Conservation (phyloP, 2,113 vertebrate genomes). For the Solea senegalensis region DNA sequence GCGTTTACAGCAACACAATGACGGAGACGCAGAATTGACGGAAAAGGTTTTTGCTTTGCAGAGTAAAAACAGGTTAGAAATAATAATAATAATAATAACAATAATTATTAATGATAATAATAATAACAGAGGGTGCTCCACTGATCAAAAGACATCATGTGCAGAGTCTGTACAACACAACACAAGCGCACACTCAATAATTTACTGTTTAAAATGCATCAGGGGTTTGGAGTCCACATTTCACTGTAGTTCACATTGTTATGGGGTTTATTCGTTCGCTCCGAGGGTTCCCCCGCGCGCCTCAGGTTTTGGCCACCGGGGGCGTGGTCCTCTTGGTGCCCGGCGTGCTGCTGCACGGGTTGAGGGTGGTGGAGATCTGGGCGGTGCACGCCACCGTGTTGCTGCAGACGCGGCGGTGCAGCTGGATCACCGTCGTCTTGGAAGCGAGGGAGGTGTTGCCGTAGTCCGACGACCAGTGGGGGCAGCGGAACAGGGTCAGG, state of each 20-base stretch:
- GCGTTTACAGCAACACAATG: constrained; percentile 30
- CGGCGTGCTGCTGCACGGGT: constrained; percentile 38
- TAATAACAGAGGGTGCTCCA: not conserved
- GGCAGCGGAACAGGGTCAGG: constrained; percentile 81
- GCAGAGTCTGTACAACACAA: constrained; percentile 12
- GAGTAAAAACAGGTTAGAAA: not conserved
- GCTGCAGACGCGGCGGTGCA: constrained; percentile 72
- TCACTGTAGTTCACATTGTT: not conserved
- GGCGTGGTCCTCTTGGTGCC: constrained; percentile 33
- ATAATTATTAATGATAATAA: not conserved
- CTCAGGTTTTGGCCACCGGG: constrained; percentile 32
- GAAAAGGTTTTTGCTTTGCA: not conserved
- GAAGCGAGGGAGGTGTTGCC: constrained; percentile 70
- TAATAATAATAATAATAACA: not conserved
- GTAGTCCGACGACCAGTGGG: constrained; percentile 49
- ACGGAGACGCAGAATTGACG: constrained; percentile 20
- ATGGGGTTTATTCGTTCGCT: no score
- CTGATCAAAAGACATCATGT: not conserved
- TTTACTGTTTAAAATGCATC: not conserved
- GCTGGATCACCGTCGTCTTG: constrained; percentile 79
- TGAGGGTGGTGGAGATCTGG: constrained; percentile 54
- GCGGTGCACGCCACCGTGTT: constrained; percentile 68
- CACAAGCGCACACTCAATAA: constrained; percentile 32
- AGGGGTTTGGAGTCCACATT: constrained; percentile 8
- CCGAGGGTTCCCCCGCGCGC: no score